Evolutionary conservation across 2,888 invertebrate genomes (phyloP).

Genomic region (Cyclophora albipunctata): DNA sequence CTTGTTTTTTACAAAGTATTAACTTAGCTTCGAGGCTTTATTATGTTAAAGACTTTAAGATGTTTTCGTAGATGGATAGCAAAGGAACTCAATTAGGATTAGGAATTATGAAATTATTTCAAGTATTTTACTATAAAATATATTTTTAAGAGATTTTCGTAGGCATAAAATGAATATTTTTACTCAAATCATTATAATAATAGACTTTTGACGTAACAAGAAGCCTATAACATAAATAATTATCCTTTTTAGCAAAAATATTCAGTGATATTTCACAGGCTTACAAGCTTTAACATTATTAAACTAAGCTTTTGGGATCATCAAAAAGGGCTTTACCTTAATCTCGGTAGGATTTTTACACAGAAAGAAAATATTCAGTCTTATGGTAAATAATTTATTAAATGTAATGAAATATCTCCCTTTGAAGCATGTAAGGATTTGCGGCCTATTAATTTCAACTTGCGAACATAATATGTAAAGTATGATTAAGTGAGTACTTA

Average conservation of each 20-base stretch:
- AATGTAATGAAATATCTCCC: slow-evolving; percentile 3
- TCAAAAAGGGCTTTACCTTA: slow-evolving; percentile 10
- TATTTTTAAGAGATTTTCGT: no score
- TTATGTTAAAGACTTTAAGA: no score
- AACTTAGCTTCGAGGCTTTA: no score
- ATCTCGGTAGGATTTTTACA: slow-evolving; percentile 9
- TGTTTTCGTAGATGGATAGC: no score
- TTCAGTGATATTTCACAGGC: slow-evolving; percentile 11
- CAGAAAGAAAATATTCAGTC: slow-evolving; percentile 5
- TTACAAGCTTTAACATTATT: slow-evolving; percentile 11
- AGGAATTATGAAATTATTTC: no score
- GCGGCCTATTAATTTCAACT: no score
- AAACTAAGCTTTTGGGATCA: slow-evolving; percentile 10
- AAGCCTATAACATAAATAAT: background rate
- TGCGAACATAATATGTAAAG: background rate
- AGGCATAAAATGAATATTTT: no score
- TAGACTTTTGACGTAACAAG: no score
- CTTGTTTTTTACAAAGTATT: no score
- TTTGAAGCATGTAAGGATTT: background rate
- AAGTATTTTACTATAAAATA: no score
- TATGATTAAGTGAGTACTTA: background rate
- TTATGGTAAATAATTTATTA: slow-evolving; percentile 9
- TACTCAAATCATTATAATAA: no score
- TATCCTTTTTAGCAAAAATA: slow-evolving; percentile 10
- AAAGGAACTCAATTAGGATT: no score